phyloP scores from a whole-genome alignment of 2,797 vertebrate species.

The Sparus aurata region DNA sequence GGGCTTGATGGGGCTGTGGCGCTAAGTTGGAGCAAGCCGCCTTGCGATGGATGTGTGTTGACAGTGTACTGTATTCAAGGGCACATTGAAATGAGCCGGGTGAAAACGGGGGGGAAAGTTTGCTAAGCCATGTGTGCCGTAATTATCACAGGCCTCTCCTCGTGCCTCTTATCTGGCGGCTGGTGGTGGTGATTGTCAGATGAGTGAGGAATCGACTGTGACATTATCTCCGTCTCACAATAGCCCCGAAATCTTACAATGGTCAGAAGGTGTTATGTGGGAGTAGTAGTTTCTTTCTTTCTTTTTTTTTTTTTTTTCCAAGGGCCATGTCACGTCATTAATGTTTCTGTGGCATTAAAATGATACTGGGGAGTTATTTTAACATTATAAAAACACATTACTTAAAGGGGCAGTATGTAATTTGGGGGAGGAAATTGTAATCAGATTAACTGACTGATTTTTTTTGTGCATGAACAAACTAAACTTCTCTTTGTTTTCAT shows the following conservation, averaged over 20 bases:
- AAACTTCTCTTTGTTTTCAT: no score
- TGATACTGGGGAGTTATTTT: not conserved
- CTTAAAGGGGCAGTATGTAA: no score
- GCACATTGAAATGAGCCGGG: constrained; percentile 84
- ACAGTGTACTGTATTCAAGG: constrained; percentile 87
- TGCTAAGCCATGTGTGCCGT: constrained; percentile 80
- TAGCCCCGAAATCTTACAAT: constrained; percentile 34
- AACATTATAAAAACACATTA: not conserved
- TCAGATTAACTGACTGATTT: no score
- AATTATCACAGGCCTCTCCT: constrained; percentile 75
- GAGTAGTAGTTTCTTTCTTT: not conserved
- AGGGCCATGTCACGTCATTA: constrained; percentile 21
- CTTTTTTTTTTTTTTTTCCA: constrained; percentile 19
- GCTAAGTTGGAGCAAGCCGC: constrained; percentile 84
- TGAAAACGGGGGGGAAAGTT: constrained; percentile 70
- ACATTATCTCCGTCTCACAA: constrained; percentile 68
- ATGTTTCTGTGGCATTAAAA: not conserved
- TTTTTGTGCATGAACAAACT: no score
- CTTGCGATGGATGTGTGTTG: constrained; percentile 86
- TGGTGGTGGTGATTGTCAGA: constrained; percentile 75
- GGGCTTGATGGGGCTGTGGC: constrained; percentile 82
- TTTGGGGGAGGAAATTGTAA: no score
- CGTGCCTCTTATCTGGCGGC: constrained; percentile 76
- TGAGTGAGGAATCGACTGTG: constrained; percentile 70
- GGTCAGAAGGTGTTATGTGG: constrained; percentile 50